Conservation (phyloP, 2,888 invertebrate species). For the Rhaphigaster nebulosa region DNA sequence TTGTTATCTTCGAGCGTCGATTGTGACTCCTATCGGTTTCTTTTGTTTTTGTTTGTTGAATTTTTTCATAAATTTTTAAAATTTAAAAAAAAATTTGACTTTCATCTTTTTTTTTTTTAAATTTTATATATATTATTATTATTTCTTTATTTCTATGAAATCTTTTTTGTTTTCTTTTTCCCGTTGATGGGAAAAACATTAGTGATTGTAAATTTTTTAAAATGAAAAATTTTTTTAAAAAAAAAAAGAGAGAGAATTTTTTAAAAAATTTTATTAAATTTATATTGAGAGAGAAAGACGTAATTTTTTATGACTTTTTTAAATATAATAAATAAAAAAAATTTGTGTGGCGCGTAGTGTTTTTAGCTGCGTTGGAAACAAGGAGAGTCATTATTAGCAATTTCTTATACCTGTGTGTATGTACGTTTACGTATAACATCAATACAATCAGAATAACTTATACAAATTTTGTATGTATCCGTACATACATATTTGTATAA, state of each 20-base stretch:
- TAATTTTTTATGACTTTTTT: conserved; percentile 65
- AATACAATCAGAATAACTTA: conserved; percentile 3
- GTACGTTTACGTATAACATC: conserved; percentile 8
- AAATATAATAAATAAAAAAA: conserved; percentile 64
- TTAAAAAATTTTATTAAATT: conserved; percentile 58
- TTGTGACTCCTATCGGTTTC: conserved; percentile 59
- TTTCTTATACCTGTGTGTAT: conserved; percentile 55
- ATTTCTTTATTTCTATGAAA: conserved; percentile 54
- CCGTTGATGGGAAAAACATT: conserved; percentile 52
- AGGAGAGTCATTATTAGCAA: conserved; percentile 64
- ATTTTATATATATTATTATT: conserved; percentile 55
- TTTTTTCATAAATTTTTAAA: conserved; percentile 54
- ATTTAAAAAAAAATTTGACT: conserved; percentile 53
- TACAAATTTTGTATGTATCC: conserved; percentile 22
- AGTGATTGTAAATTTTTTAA: conserved; percentile 59
- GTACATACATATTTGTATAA: conserved; percentile 40
- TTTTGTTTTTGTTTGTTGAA: conserved; percentile 53
- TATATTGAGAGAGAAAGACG: conserved; percentile 64
- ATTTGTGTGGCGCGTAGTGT: conserved; percentile 65
- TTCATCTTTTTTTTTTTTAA: conserved; percentile 49
- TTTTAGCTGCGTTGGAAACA: conserved; percentile 65
- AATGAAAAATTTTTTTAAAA: conserved; percentile 54
- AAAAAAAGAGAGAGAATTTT: conserved; percentile 54
- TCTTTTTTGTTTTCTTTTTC: conserved; percentile 55
- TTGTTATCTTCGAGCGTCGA: conserved; percentile 56